Base-by-base conservation (phyloP, 2,113 vertebrate species). In the Herpetotheres cachinnans region DNA sequence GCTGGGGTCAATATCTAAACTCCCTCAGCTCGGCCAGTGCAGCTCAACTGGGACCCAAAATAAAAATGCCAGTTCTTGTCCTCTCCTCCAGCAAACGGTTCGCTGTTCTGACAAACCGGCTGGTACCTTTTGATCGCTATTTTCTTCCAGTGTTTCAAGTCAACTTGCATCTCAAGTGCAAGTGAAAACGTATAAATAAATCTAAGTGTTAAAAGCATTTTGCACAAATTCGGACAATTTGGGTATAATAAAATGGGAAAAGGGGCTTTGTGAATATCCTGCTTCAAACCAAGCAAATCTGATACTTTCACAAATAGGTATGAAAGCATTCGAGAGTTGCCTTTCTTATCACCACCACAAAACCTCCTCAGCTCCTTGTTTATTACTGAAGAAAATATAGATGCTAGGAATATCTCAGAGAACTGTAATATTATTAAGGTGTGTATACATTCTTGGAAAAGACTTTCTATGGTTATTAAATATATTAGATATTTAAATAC, bases 11-110 rank as follows among this genome's bases (percentile, higher is more conserved):
- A 8, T 1, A 20, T 5, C 32, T 7, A 5, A 21, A 20, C 38
- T 22, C 46, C 16, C 47, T 13, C 54, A 9, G 16, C 24, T n/a
- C 49, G 24, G 54, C 34, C 24, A 5, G 22, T 3, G 15, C 13
- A 12, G 24, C 63, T 36, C 47, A 1, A 1, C 9, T 42, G 19
- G 32, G 40, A 32, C 69, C 54, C 83, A 20, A 38, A 47, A 26
- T 3, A 13, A 4, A 1, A 27, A 8, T 2, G 21, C 21, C 50
- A 22, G 1, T 10, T 24, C 52, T 44, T 14, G 8, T 11, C 50
- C 36, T 50, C 21, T 49, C 47, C 40, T 20, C 25, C 63, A 14
- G 42, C 34, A 7, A 24, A 21, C 5, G 34, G 16, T 30, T 6
- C 36, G 6, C 40, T 49, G 4, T 8, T n/a, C 63, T 21, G n/a